Base-by-base conservation (phyloP, 2,797 vertebrate species). In the Tokudaia tokunoshimensis region DNA sequence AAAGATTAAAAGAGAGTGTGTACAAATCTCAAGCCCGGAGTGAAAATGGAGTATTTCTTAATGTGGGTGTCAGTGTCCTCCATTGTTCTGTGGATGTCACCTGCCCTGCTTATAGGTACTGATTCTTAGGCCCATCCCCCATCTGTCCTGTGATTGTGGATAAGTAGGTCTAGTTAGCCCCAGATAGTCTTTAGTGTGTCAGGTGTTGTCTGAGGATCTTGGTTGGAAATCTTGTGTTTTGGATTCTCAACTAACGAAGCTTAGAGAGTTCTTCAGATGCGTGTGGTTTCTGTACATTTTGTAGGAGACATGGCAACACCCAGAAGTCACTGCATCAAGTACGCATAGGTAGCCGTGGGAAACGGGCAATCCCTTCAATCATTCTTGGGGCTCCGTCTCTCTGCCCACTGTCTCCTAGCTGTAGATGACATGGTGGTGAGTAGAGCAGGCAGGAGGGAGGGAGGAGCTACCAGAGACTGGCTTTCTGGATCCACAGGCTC, bases 241-340 rank as follows among this genome's bases (percentile, higher is more conserved):
- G 50, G 44, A 9, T 65, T 95, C 52, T 83, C 96, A 93, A 63
- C 55, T 92, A 85, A 82, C 92, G 65, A 70, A 37, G 8, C n/a
- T 65, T 1, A 78, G 85, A 0, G 74, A 84, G 59, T 82, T 95
- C 75, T 94, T 94, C 37, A 86, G 70, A 83, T 24, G 55, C 92
- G 47, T 52, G 63, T 89, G 70, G 83, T 87, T 96, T 92, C 52
- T 2, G 19, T 52, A 76, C 29, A 22, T 50, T 97, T 95, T 94
- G 80, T 81, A 89, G 76, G 89, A 37, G 78, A 93, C 55, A 50
- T 75, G 41, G 8, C 26, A 87, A 79, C 82, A 61, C 37, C 83
- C 47, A 78, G 44, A 24, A 74, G 37, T 94, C 52, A 57, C 72
- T 72, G 81, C 41, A 52, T 63, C 8, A 78, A 37, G 26, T 65